Conservation (phyloP, 2,113 vertebrate genomes). For the Emydocephalus ijimae region DNA sequence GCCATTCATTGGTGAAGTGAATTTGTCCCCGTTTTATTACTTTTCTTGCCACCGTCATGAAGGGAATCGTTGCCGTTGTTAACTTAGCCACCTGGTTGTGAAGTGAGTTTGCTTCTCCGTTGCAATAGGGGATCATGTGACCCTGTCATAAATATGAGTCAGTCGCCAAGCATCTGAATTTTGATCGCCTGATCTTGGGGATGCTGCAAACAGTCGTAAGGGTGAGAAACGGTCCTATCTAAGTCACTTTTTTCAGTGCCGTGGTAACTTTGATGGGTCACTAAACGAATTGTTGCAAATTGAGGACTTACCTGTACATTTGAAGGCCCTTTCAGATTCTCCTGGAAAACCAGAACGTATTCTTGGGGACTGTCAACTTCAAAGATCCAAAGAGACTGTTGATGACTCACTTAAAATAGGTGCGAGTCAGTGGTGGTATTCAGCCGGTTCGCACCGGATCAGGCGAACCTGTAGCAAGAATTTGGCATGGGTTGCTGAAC, state of each 20-base stretch:
- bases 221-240: not conserved
- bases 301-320: not conserved
- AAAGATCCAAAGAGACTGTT: not conserved
- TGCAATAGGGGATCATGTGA: not conserved
- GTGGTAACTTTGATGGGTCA: not conserved
- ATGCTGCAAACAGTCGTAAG: too few species aligned
- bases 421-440: not conserved
- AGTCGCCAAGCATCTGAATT: not conserved
- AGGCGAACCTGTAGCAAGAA: too few species aligned
- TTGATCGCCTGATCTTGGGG: not conserved
- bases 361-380: not conserved
- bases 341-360: not conserved
- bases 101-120: not conserved
- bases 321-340: not conserved
- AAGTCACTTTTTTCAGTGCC: not conserved
- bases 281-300: not conserved
- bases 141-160: too few species aligned
- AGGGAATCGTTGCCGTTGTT: not conserved
- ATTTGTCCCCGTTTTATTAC: too few species aligned
- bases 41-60: not conserved
- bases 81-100: not conserved
- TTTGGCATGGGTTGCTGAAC: too few species aligned
- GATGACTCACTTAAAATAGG: not conserved
- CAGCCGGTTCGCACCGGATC: too few species aligned
- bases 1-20: not conserved